Conservation (phyloP, 1,140 invertebrate species). For the Apocrypta bakeri region DNA sequence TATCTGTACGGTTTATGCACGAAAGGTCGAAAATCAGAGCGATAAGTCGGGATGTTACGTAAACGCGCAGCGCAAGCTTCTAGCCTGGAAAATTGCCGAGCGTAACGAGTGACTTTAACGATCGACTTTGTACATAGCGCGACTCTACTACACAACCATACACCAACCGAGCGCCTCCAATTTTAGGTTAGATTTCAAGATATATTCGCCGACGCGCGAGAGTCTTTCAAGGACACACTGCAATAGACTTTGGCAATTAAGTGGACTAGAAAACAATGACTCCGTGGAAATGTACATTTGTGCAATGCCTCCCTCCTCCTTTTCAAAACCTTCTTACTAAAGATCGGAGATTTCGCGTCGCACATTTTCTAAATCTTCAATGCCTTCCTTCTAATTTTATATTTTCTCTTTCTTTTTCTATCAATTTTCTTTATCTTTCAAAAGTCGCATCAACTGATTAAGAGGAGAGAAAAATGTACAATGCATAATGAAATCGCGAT, state of each 20-base stretch:
- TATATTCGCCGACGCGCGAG: neutral
- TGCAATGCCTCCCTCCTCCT: slow-evolving; percentile 12
- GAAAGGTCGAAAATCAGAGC: slow-evolving; percentile 49
- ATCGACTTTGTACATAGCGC: slow-evolving; percentile 12
- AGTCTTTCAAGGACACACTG: slow-evolving; percentile 24
- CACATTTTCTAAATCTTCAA: too few species aligned
- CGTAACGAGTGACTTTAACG: slow-evolving; percentile 44
- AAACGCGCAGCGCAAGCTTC: neutral
- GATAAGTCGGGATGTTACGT: neutral
- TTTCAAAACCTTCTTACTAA: too few species aligned
- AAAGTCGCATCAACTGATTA: slow-evolving; percentile 18
- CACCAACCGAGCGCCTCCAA: slow-evolving; percentile 21
- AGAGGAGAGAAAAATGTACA: neutral
- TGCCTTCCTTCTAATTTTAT: neutral
- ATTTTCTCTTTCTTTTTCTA: neutral
- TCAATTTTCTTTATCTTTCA: slow-evolving; percentile 6
- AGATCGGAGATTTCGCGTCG: too few species aligned
- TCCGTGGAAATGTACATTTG: slow-evolving; percentile 16
- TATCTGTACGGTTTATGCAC: too few species aligned
- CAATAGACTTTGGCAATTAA: slow-evolving; percentile 42
- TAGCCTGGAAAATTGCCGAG: slow-evolving; percentile 42
- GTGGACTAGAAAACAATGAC: slow-evolving; percentile 41
- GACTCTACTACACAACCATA: too few species aligned
- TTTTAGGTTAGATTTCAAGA: slow-evolving; percentile 49
- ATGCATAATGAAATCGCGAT: slow-evolving; percentile 29